Percentiles rank a stretch among this genome's conserved stretches.
phyloP scores from a whole-genome alignment of 1,140 invertebrate species.

The Maconellicoccus hirsutus region DNA sequence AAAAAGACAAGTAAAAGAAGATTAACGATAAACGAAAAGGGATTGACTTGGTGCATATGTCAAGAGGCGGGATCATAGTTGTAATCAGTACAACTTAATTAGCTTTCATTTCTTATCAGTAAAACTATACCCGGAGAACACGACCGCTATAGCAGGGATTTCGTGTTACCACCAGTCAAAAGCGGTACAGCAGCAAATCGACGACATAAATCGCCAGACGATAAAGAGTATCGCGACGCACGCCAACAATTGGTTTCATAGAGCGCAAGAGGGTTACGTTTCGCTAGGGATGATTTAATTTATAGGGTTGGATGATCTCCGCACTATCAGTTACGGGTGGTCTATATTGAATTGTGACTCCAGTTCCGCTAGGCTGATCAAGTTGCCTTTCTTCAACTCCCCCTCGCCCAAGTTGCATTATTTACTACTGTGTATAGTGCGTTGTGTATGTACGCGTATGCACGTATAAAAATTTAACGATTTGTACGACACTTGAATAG shows the following conservation, averaged over 20 bases:
- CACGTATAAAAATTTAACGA: not conserved
- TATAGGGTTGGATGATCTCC: conserved; percentile 18
- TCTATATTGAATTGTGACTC: conserved; percentile 21
- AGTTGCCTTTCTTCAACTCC: not conserved
- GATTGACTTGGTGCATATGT: not conserved
- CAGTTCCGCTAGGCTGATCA: conserved; percentile 15
- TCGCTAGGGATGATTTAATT: conserved; percentile 13
- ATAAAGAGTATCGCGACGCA: conserved; percentile 19
- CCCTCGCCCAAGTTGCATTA: not conserved
- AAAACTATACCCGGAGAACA: not conserved
- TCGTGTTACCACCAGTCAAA: not conserved
- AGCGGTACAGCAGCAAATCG: conserved; percentile 3
- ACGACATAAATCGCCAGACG: conserved; percentile 2
- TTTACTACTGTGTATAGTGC: not conserved
- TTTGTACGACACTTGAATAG: not conserved
- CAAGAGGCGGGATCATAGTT: not conserved
- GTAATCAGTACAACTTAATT: conserved; percentile 20
- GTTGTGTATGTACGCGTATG: not conserved
- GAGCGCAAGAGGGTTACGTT: not conserved
- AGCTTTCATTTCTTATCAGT: conserved; percentile 14
- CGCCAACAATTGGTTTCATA: conserved; percentile 16
- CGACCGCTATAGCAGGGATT: not conserved
- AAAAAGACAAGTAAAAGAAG: not conserved
- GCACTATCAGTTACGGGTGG: conserved; percentile 20
- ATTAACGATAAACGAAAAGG: conserved; percentile 12